phyloP scores from a whole-genome alignment of 1,140 invertebrate species.

The Ctenoplectra terminalis region DNA sequence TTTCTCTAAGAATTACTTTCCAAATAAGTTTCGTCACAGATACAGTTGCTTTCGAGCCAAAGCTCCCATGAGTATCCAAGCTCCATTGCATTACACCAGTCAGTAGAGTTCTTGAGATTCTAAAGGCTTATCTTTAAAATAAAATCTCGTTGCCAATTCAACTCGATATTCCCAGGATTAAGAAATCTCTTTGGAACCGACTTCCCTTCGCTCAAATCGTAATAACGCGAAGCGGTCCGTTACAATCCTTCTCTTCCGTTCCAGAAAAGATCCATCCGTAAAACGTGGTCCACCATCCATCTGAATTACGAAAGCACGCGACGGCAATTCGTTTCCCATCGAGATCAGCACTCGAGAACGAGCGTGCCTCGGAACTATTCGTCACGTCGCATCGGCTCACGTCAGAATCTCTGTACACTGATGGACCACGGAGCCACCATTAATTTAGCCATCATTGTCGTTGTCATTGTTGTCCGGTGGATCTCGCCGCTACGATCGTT shows the following conservation, averaged over 20 bases:
- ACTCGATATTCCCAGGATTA: too few relatives aligned
- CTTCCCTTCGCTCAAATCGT: too few relatives aligned
- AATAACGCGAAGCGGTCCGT: too few relatives aligned
- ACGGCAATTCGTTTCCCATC: constrained; percentile 29
- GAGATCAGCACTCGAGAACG: constrained; percentile 2
- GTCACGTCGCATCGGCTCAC: constrained; percentile 42
- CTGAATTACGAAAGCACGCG: constrained; percentile 28
- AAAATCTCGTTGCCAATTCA: too few relatives aligned
- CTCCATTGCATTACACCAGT: too few relatives aligned
- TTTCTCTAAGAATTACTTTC: too few relatives aligned
- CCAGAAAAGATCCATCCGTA: not conserved
- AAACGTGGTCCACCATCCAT: not conserved
- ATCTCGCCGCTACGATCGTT: constrained; percentile 18
- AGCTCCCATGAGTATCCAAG: too few relatives aligned
- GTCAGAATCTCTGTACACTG: constrained; percentile 42
- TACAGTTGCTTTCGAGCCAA: too few relatives aligned
- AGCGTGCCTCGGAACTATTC: constrained; percentile 11
- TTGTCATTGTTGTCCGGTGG: constrained; percentile 10
- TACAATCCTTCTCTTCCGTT: not conserved
- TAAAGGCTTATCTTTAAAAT: too few relatives aligned
- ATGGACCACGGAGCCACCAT: constrained; percentile 27
- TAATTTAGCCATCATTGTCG: constrained; percentile 43
- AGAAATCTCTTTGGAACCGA: too few relatives aligned
- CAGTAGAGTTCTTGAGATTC: too few relatives aligned
- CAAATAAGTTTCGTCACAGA: too few relatives aligned